Conservation (phyloP, 2,113 vertebrate genomes). For the Atherinomorus stipes region DNA sequence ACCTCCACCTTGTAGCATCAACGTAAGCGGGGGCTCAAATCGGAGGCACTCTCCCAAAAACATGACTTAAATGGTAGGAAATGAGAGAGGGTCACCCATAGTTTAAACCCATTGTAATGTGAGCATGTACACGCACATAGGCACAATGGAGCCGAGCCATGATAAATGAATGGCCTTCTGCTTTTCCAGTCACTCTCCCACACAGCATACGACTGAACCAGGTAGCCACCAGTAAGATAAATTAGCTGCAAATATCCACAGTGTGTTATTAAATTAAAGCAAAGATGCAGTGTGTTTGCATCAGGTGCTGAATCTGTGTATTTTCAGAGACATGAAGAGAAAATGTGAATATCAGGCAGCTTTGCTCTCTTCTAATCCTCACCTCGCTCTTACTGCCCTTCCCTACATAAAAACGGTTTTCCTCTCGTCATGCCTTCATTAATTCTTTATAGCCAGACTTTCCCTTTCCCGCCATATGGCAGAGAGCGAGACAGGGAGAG, state of each 20-base stretch:
- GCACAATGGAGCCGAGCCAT: slow-evolving; percentile 62
- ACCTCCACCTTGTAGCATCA: slow-evolving; percentile 22
- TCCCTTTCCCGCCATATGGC: slow-evolving; percentile 15
- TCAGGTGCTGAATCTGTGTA: slow-evolving; percentile 67
- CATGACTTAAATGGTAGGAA: slow-evolving; percentile 70
- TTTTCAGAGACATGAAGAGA: slow-evolving; percentile 48
- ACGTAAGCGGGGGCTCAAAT: slow-evolving; percentile 11
- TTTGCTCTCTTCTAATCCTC: slow-evolving; percentile 41
- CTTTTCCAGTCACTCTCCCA: slow-evolving; percentile 41
- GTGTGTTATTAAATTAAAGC: slow-evolving; percentile 74
- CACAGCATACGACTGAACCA: slow-evolving; percentile 59
- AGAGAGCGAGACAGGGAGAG: slow-evolving; percentile 3
- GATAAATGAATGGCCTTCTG: slow-evolving; percentile 61
- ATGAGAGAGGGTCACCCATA: slow-evolving; percentile 59
- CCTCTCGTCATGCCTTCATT: slow-evolving; percentile 44
- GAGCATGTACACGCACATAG: slow-evolving; percentile 57
- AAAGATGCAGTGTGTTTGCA: slow-evolving; percentile 67
- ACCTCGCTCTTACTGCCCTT: slow-evolving; percentile 39
- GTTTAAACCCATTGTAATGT: slow-evolving; percentile 68
- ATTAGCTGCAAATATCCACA: slow-evolving; percentile 69
- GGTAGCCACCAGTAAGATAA: slow-evolving; percentile 56
- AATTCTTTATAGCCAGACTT: slow-evolving; percentile 52
- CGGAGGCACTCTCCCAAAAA: slow-evolving; percentile 34
- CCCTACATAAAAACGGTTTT: slow-evolving; percentile 42
- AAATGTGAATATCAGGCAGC: slow-evolving; percentile 47